These are phyloP conservation scores for Achatina immaculata DNA, from an alignment of 1,140 invertebrate species.

Conservation along the genomic window DNA sequence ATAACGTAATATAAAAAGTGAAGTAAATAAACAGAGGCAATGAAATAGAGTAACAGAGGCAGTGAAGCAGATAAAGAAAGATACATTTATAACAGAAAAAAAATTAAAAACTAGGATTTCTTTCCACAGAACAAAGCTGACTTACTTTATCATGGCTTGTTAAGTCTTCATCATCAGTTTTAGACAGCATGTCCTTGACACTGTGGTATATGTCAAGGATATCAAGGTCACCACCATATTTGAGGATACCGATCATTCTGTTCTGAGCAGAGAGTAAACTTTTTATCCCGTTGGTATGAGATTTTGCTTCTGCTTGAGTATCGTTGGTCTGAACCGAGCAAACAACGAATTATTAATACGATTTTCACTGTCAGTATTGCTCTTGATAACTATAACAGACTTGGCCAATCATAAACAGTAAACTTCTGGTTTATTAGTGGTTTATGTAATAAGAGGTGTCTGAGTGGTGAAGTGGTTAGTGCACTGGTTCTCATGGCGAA, in stretches of 20 bases:
- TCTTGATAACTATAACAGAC: no score
- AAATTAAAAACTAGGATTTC: neutral
- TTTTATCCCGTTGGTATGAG: conserved; percentile 37
- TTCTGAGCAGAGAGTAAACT: conserved; percentile 51
- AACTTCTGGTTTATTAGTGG: no score
- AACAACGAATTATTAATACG: no score
- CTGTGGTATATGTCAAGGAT: conserved; percentile 56
- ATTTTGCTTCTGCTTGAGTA: neutral
- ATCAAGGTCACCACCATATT: conserved; percentile 62
- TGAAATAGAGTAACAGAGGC: neutral
- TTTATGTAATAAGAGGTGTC: no score
- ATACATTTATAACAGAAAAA: neutral
- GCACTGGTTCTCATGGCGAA: no score
- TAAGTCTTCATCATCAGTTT: conserved; percentile 37
- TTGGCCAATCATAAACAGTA: no score
- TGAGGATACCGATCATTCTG: conserved; percentile 53
- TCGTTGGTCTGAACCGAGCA: neutral
- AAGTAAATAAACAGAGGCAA: no score
- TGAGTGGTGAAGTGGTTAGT: no score
- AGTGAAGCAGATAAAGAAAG: neutral
- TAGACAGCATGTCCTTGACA: conserved; percentile 47
- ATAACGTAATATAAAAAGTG: no score
- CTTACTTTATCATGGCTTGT: neutral
- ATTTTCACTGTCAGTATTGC: no score
- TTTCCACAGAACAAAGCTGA: neutral